Conservation (phyloP, 2,888 invertebrate genomes). For the Onthophagus sagittarius region DNA sequence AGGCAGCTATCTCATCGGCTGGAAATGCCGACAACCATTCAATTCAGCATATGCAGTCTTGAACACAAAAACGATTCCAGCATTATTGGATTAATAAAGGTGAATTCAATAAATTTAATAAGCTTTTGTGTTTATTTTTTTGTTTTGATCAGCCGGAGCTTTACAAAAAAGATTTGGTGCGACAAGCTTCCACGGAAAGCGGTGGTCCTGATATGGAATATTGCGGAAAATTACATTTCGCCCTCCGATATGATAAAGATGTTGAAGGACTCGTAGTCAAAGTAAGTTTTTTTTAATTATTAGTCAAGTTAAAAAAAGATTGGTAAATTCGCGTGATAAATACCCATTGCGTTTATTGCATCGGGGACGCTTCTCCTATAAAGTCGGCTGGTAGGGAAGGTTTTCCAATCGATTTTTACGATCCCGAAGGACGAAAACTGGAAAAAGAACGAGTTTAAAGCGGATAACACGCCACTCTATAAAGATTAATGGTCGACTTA, state of each 20-base stretch:
- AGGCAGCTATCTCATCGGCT: conserved; percentile 76
- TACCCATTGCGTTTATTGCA: background rate
- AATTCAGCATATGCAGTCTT: conserved; percentile 74
- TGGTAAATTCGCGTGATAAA: background rate
- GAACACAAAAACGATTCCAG: conserved; percentile 66
- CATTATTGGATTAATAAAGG: conserved; percentile 72
- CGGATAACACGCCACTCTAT: no score
- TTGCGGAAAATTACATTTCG: conserved; percentile 77
- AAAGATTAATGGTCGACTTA: no score
- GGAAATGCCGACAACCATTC: conserved; percentile 67
- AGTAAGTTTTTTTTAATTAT: conserved; percentile 49
- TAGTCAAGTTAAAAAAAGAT: background rate
- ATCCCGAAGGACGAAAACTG: background rate
- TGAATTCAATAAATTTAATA: conserved; percentile 45
- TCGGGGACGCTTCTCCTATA: background rate
- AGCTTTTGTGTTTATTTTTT: no score
- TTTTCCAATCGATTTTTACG: background rate
- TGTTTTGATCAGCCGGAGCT: conserved; percentile 62
- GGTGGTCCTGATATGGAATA: conserved; percentile 66
- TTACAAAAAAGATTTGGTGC: conserved; percentile 70
- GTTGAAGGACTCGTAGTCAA: conserved; percentile 76
- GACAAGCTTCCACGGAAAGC: conserved; percentile 70
- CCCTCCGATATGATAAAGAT: conserved; percentile 75
- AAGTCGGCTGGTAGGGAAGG: background rate
- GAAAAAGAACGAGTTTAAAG: background rate